A percentile compares a stretch with the other conserved stretches of the same genome.
Conservation (phyloP, 1,140 invertebrate genomes). For the Venustaconcha ellipsiformis region DNA sequence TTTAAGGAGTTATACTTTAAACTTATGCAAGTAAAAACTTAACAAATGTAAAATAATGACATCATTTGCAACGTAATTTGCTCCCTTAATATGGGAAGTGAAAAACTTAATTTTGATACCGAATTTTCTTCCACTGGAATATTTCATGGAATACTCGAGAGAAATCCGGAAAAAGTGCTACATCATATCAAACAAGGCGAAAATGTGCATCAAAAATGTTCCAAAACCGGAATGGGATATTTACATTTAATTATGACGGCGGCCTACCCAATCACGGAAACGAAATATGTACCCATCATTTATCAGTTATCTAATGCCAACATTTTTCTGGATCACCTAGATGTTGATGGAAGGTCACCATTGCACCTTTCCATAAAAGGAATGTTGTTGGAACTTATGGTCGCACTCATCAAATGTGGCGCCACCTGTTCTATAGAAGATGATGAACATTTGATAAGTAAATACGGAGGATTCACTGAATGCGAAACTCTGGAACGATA, state of each 20-base stretch:
- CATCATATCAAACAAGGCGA: slow-evolving; percentile 36
- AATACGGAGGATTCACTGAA: slow-evolving; percentile 30
- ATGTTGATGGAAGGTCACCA: slow-evolving; percentile 46
- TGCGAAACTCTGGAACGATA: slow-evolving; percentile 37
- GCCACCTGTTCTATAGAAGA: slow-evolving; percentile 36
- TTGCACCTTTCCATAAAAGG: slow-evolving; percentile 51
- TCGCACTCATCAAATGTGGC: slow-evolving; percentile 53
- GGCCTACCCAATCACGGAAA: slow-evolving; percentile 41
- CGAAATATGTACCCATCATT: slow-evolving; percentile 57
- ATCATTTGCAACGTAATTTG: too few species aligned
- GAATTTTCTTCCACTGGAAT: slow-evolving; percentile 23
- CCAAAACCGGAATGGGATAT: slow-evolving; percentile 43
- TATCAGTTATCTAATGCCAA: slow-evolving; percentile 63
- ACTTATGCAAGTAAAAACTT: too few species aligned
- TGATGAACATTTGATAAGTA: slow-evolving; percentile 32
- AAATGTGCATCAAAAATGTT: slow-evolving; percentile 33
- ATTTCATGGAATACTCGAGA: slow-evolving; percentile 32
- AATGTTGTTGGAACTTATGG: slow-evolving; percentile 49
- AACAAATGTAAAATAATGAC: too few species aligned
- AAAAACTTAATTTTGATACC: slow-evolving; percentile 15
- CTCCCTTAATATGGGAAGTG: slow-evolving; percentile 1
- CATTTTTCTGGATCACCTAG: slow-evolving; percentile 43
- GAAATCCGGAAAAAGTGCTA: slow-evolving; percentile 15
- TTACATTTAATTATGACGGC: slow-evolving; percentile 49
- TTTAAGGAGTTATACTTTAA: too few species aligned